Evolutionary conservation across 2,888 invertebrate species (phyloP), one percentile per base, ranked within the genome.

Genomic region (Caenorhabditis sp.): DNA sequence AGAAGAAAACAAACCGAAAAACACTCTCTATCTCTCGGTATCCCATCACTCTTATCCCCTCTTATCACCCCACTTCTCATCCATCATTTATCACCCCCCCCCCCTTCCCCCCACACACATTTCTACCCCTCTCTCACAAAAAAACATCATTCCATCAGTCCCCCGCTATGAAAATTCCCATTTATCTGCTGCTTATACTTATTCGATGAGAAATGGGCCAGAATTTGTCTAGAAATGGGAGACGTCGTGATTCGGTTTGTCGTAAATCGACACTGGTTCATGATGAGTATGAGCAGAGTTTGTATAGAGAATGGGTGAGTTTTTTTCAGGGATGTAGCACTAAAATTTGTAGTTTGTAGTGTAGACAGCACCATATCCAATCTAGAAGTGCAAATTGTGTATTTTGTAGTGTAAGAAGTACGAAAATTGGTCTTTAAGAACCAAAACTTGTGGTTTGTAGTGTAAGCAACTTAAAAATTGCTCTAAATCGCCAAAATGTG

Each of bases 291-390:
- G 67, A 76, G 32, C 40, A 60, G n/a, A 67, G 3, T 22, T 15
- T 65, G 15, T 76, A 76, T 61, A 51, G 58, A 26, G 35, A 67
- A 40, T 67, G 67, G 67, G 74, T 76, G 50, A 67, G 74, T 76
- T 47, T 47, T n/a, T 18, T 47, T n/a, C n/a, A n/a, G n/a, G n/a
- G n/a, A n/a, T n/a, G n/a, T n/a, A n/a, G n/a, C n/a, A n/a, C n/a
- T n/a, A n/a, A n/a, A n/a, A n/a, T n/a, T n/a, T 32, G 9, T 32
- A 32, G 32, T 32, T 32, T 32, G 32, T 32, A 32, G 32, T 32
- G 9, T 32, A 32, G 9, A 9, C 32, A 44, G 44, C 44, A 44
- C n/a, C 3, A 15, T 4, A 13, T 13, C 8, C 6, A 5, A 4
- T 4, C n/a, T 44, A 9, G 15, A 15, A 9, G 4, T 32, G 9